phyloP scores from a whole-genome alignment of 2,113 vertebrate genomes.

The Chiloscyllium plagiosum region DNA sequence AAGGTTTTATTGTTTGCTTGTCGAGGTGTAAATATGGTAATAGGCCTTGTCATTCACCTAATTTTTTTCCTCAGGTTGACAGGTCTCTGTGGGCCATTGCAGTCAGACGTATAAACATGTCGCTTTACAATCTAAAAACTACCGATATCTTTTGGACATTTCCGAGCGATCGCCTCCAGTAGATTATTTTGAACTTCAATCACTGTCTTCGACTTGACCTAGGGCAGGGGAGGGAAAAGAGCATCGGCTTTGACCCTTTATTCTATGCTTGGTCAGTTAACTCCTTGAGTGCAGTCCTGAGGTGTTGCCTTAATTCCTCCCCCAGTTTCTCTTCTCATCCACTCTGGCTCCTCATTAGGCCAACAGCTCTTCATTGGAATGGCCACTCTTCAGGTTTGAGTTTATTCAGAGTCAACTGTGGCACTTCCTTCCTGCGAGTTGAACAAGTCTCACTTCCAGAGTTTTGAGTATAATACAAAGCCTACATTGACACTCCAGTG shows the following conservation, averaged over 20 bases:
- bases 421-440: not conserved
- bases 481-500: not conserved
- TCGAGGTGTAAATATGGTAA: conserved; percentile 33
- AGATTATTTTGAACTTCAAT: not conserved
- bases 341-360: not conserved
- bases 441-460: not conserved
- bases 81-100: not conserved
- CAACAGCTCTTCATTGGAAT: not conserved
- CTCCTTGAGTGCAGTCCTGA: not conserved
- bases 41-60: conserved; percentile 8
- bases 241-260: not conserved
- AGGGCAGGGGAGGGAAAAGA: no score
- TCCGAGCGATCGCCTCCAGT: not conserved
- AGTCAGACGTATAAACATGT: conserved; percentile 4
- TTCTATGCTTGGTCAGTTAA: not conserved
- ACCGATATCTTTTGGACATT: not conserved
- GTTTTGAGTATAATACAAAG: not conserved
- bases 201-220: not conserved
- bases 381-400: not conserved
- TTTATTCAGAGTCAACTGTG: no score
- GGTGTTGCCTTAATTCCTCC: not conserved
- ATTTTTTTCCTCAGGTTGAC: conserved; percentile 14
- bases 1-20: conserved; percentile 26
- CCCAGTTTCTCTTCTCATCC: not conserved
- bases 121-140: not conserved